These are phyloP conservation scores for Agrotis puta DNA, from an alignment of 2,888 invertebrate species.

Conservation along the genomic window DNA sequence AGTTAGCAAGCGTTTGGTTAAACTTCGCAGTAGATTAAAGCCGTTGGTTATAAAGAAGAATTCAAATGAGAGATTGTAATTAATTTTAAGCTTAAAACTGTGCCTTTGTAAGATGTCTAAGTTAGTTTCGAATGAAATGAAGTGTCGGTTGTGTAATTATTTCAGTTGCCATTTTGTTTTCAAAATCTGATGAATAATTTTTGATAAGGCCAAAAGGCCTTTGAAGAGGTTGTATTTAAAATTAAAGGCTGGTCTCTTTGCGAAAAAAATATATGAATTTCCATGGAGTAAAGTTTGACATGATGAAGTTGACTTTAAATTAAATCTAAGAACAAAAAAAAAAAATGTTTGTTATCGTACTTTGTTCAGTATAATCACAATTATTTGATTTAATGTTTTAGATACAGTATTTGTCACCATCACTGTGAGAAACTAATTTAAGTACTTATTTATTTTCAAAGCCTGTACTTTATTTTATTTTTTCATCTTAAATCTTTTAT, in stretches of 20 bases:
- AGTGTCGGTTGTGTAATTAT: neutral
- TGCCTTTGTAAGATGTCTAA: constrained; percentile 58
- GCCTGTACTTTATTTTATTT: neutral
- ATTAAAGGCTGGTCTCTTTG: neutral
- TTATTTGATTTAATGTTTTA: neutral
- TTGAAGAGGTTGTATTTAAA: constrained; percentile 2
- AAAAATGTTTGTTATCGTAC: neutral
- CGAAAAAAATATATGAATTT: neutral
- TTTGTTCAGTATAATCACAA: constrained; percentile 41
- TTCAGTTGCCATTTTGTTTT: constrained; percentile 27
- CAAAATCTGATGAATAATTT: constrained; percentile 8
- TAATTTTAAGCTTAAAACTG: constrained; percentile 5
- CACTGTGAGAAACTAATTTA: too few species aligned
- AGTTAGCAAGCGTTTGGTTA: constrained; percentile 86
- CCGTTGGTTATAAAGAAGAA: constrained; percentile 88
- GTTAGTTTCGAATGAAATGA: constrained; percentile 1
- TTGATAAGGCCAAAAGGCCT: neutral
- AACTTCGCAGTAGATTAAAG: constrained; percentile 85
- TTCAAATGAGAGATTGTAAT: constrained; percentile 83
- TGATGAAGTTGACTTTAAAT: constrained; percentile 4
- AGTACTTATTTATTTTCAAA: neutral
- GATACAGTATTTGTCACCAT: neutral
- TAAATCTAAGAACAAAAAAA: constrained; percentile 16
- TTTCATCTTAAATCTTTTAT: neutral
- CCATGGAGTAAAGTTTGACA: constrained; percentile 1